Percentiles rank a stretch among this genome's conserved stretches.
Conservation (phyloP, 2,888 invertebrate genomes). For the Acanthosepion esculentum region DNA sequence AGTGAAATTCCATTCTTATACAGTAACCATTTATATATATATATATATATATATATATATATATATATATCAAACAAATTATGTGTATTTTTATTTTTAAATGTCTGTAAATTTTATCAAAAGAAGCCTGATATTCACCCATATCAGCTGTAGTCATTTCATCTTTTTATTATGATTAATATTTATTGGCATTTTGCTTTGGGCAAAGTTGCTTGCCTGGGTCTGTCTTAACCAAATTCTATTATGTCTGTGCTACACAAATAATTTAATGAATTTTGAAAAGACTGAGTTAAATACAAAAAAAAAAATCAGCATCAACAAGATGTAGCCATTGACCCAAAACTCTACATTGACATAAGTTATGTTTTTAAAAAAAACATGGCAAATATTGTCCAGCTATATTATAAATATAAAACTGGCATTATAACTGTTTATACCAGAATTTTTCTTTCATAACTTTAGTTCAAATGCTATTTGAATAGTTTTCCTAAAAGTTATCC, state of each 20-base stretch:
- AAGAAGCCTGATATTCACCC: not conserved
- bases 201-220: not conserved
- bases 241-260: not conserved
- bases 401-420: not conserved
- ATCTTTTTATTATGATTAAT: not conserved
- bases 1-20: not conserved
- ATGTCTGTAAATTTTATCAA: not conserved
- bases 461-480: not conserved
- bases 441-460: not conserved
- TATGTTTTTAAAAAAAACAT: not conserved
- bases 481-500: not conserved
- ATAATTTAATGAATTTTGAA: not conserved
- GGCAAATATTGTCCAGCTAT: not conserved
- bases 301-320: not conserved
- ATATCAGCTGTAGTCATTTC: not conserved
- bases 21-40: too few species aligned
- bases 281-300: not conserved
- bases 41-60: too few species aligned
- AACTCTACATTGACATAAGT: not conserved
- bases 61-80: too few species aligned
- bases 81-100: not conserved
- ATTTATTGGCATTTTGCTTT: not conserved
- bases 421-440: not conserved
- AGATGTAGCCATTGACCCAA: too few species aligned
- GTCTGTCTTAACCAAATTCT: not conserved